Evolutionary conservation across 2,797 vertebrate species (phyloP), one percentile per base, ranked within the genome.

Genomic region (Lepidocolaptes lacrymiger): DNA sequence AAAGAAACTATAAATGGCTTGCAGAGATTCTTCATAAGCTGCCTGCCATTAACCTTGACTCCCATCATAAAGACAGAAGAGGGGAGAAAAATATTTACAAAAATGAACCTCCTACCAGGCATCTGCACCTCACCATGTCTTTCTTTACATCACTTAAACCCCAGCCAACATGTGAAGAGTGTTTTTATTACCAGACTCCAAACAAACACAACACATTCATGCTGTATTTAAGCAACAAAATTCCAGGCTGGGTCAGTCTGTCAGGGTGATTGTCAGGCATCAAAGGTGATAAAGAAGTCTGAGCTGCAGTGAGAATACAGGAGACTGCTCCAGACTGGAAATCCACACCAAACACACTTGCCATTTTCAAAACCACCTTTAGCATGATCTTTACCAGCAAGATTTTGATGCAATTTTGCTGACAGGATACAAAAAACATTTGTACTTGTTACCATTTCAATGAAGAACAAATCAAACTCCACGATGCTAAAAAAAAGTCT

Each of bases 131-230:
- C 44, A 37, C 6, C 9, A 6, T 1, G 1, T 46, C 71, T 72
- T 15, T 39, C 55, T 23, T 48, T 43, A 27, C 17, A 43, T 26
- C 26, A 46, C 32, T 71, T 56, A 62, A 59, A 66, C 7, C 18
- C 0, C 0, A 28, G 16, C 12, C 52, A 74, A 67, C 37, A 61
- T 0, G 0, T 1, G 5, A 59, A 32, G 26, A 71, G 10, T 1
- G 4, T 4, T 71, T 73, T 76, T 54, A 77, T 34, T 36, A 67
- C 8, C 3, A 49, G 71, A 52, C 37, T 41, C 69, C 32, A 73
- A 78, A 52, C 54, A 93, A 66, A 69, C 5, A 0, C 5, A 84
- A 63, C 32, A 56, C 20, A 23, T 32, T 39, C 32, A 23, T 5
- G 10, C 20, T 39, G 7, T 43, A 77, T 85, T 69, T 27, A 86